Conservation (phyloP, 2,888 invertebrate genomes). For the Andricus quercusramuli region DNA sequence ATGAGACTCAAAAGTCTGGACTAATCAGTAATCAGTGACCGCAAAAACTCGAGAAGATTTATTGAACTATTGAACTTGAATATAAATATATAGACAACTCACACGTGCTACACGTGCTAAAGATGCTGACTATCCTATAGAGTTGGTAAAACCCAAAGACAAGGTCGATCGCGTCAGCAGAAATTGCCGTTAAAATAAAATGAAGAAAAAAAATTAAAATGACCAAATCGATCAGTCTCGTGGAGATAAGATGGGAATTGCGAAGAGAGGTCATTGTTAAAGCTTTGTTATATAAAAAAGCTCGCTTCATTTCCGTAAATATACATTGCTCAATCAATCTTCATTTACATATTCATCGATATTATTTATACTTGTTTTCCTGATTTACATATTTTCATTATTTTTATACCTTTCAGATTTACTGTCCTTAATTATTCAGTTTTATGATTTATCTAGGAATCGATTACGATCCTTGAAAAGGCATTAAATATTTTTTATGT, state of each 20-base stretch:
- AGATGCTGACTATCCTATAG: not conserved
- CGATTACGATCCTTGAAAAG: not conserved
- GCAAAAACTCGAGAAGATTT: not conserved
- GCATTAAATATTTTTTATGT: not conserved
- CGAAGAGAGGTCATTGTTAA: slow-evolving; percentile 13
- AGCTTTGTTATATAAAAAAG: slow-evolving; percentile 1
- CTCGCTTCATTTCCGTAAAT: not conserved
- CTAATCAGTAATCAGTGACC: not conserved
- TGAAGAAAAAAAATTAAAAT: not conserved
- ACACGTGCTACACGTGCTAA: not conserved
- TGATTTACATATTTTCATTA: no score
- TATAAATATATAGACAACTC: not conserved
- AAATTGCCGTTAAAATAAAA: not conserved
- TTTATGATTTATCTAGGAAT: not conserved
- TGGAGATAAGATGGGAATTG: not conserved
- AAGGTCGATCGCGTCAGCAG: slow-evolving; percentile 9
- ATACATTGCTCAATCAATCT: not conserved
- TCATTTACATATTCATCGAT: not conserved
- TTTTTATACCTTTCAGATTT: not conserved
- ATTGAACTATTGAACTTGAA: slow-evolving; percentile 32
- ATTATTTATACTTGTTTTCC: no score
- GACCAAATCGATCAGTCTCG: not conserved
- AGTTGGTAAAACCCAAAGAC: slow-evolving; percentile 30
- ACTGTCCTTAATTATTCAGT: not conserved
- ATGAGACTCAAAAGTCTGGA: not conserved